Conservation (phyloP, 2,888 invertebrate species). For the Acanthacorydalis orientalis region DNA sequence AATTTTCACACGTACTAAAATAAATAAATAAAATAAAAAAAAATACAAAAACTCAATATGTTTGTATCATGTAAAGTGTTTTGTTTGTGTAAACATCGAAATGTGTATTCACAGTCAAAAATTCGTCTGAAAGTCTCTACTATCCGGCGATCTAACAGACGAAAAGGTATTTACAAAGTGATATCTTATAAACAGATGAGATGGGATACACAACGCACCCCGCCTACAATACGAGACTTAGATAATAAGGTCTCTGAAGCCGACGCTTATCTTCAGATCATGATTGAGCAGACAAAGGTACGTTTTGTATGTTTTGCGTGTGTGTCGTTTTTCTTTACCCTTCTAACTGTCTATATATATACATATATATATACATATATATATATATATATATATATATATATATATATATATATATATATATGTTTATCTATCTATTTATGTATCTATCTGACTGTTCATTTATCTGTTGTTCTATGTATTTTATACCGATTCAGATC, state of each 20-base stretch:
- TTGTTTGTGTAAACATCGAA: not conserved
- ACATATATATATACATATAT: too few relatives aligned
- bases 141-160: not conserved
- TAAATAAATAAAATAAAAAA: too few relatives aligned
- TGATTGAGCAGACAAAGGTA: constrained; percentile 83
- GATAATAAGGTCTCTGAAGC: constrained; percentile 87
- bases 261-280: constrained; percentile 86
- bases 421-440: too few relatives aligned
- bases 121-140: not conserved
- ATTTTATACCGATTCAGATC: too few relatives aligned
- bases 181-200: constrained; percentile 27
- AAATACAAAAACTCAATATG: too few relatives aligned
- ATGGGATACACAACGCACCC: constrained; percentile 37
- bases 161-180: not conserved
- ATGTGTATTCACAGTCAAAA: not conserved
- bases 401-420: too few relatives aligned
- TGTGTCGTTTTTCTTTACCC: too few relatives aligned
- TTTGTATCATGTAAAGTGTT: not conserved
- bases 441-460: too few relatives aligned
- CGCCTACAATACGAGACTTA: constrained; percentile 48
- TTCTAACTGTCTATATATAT: too few relatives aligned
- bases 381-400: too few relatives aligned
- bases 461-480: too few relatives aligned
- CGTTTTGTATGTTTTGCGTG: not conserved
- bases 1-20: too few relatives aligned